phyloP scores from a whole-genome alignment of 2,113 vertebrate genomes.

The Pagrus major region DNA sequence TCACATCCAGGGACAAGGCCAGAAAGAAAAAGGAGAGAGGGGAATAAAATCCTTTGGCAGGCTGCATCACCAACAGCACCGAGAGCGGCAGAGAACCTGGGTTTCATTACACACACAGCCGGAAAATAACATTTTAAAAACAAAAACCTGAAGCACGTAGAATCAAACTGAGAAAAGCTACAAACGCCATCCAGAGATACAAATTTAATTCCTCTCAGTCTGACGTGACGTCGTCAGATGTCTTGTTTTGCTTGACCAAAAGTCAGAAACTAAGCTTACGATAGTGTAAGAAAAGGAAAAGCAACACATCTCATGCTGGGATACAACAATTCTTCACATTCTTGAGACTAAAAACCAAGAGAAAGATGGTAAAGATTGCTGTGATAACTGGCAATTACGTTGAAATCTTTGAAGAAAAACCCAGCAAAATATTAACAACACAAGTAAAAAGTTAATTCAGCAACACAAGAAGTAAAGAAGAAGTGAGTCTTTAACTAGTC shows the following conservation, averaged over 20 bases:
- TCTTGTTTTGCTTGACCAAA: neutral
- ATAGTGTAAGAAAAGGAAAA: neutral
- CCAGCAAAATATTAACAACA: neutral
- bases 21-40: neutral
- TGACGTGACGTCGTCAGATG: neutral
- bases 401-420: neutral
- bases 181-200: neutral
- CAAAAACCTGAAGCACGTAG: neutral
- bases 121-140: neutral
- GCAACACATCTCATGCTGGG: neutral
- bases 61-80: neutral
- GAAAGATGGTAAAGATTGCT: neutral
- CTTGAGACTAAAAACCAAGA: neutral
- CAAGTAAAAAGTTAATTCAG: neutral
- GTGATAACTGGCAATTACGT: neutral
- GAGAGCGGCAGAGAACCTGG: neutral
- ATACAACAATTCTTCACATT: conserved; percentile 19
- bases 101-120: neutral
- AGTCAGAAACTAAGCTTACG: neutral
- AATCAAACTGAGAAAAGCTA: neutral
- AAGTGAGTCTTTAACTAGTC: neutral
- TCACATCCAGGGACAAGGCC: conserved; percentile 7
- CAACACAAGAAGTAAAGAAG: too few species aligned
- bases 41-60: neutral
- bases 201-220: neutral